Evolutionary conservation across 1,140 invertebrate genomes (phyloP).

Genomic region (Hestina assimilis): DNA sequence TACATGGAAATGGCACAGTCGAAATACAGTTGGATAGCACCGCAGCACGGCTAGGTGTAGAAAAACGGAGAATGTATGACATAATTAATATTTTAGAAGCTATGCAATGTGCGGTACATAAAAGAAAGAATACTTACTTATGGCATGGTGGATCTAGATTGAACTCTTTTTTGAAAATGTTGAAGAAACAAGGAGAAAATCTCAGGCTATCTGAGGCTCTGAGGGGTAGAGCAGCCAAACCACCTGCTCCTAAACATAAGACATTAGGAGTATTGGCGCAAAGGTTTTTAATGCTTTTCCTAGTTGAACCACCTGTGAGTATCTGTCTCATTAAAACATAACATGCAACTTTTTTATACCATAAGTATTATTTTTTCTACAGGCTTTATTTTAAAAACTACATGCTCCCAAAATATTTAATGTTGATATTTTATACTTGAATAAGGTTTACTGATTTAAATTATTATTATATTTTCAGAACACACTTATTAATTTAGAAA

Average conservation of each 20-base stretch:
- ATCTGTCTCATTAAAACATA: conserved; percentile 13
- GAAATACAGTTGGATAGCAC: conserved; percentile 80
- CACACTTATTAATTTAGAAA: conserved; percentile 83
- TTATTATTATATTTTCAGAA: conserved; percentile 72
- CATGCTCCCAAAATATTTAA: no score
- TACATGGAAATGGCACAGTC: conserved; percentile 65
- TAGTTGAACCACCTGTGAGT: conserved; percentile 82
- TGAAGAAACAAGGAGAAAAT: conserved; percentile 71
- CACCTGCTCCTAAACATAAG: conserved; percentile 78
- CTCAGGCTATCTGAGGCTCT: conserved; percentile 65
- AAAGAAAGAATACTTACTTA: conserved; percentile 80
- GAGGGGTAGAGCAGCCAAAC: conserved; percentile 65
- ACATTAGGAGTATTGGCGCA: conserved; percentile 84
- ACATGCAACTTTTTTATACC: not conserved
- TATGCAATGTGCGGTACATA: conserved; percentile 83
- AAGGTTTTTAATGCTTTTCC: conserved; percentile 86
- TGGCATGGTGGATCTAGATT: conserved; percentile 79
- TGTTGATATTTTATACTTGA: not conserved
- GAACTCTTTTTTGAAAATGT: conserved; percentile 69
- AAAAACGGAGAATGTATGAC: conserved; percentile 86
- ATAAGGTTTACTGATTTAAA: not conserved
- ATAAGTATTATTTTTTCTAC: no score
- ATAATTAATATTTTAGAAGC: conserved; percentile 88
- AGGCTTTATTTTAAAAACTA: no score
- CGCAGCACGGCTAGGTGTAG: conserved; percentile 78